phyloP scores from a whole-genome alignment of 2,888 invertebrate genomes.

The Melangyna quadrimaculata region DNA sequence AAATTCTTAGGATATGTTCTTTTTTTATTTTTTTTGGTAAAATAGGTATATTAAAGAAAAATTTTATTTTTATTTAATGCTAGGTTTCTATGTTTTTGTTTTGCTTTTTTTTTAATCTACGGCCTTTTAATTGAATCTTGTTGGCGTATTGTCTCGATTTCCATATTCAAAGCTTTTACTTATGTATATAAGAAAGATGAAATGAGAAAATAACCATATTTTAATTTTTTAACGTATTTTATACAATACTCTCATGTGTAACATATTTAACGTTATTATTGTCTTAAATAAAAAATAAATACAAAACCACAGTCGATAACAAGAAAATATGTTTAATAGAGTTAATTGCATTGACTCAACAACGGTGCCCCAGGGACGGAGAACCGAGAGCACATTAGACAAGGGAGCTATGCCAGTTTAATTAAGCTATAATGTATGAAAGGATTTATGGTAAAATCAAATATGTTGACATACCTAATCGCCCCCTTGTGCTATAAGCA shows the following conservation, averaged over 20 bases:
- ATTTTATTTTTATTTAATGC: neutral
- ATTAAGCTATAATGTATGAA: no score
- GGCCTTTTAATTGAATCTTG: neutral
- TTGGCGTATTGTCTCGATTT: conserved; percentile 16
- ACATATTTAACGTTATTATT: neutral
- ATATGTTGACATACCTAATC: no score
- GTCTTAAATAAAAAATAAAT: neutral
- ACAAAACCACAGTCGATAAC: neutral
- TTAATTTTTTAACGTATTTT: neutral
- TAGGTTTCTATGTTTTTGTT: neutral
- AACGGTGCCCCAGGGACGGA: neutral
- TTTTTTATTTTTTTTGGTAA: neutral
- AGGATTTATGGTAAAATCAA: no score
- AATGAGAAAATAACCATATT: neutral
- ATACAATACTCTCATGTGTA: neutral
- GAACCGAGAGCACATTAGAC: neutral
- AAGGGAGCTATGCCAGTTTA: neutral
- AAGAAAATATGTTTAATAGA: neutral
- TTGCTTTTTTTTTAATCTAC: neutral
- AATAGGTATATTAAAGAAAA: neutral
- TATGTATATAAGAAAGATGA: neutral
- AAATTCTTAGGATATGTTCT: neutral
- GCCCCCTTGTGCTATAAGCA: no score
- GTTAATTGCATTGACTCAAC: neutral
- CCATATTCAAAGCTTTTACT: neutral